Conservation (phyloP, 2,888 invertebrate species). For the Diplazon laetatorius region DNA sequence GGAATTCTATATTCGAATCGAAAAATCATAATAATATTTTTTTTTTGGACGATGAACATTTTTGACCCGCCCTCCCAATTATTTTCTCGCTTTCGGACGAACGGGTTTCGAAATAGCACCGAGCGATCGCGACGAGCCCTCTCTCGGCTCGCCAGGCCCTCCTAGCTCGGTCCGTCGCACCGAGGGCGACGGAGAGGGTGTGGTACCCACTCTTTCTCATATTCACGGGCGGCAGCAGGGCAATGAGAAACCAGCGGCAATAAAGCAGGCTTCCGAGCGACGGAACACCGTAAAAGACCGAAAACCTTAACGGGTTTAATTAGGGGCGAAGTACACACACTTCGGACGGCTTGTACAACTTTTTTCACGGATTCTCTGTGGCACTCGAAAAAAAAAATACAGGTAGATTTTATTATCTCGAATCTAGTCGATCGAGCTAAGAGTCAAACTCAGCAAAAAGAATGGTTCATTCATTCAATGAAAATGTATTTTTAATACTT, state of each 20-base stretch:
- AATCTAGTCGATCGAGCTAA: conserved; percentile 24
- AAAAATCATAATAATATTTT: no score
- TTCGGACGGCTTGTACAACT: conserved; percentile 41
- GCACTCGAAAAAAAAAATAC: conserved; percentile 27
- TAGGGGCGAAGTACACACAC: conserved; percentile 70
- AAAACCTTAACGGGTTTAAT: conserved; percentile 75
- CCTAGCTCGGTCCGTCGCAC: conserved; percentile 40
- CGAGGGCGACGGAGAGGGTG: background rate
- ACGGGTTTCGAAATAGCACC: conserved; percentile 11
- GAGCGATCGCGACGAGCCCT: conserved; percentile 22
- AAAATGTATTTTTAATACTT: background rate
- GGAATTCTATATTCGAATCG: no score
- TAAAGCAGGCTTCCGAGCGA: conserved; percentile 53
- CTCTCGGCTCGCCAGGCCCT: conserved; percentile 2
- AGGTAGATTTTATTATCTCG: conserved; percentile 36
- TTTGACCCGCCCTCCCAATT: conserved; percentile 3
- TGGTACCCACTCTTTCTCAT: conserved; percentile 45
- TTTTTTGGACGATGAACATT: background rate
- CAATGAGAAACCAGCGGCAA: conserved; percentile 58
- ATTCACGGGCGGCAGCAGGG: conserved; percentile 57
- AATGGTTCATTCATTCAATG: no score
- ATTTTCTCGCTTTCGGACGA: conserved; percentile 20
- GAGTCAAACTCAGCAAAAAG: conserved; percentile 8
- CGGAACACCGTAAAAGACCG: conserved; percentile 72
- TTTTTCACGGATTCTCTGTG: conserved; percentile 30